Evolutionary conservation across 2,113 vertebrate genomes (phyloP), one percentile per base, ranked within the genome.

Genomic region (Phylloscopus trochilus): DNA sequence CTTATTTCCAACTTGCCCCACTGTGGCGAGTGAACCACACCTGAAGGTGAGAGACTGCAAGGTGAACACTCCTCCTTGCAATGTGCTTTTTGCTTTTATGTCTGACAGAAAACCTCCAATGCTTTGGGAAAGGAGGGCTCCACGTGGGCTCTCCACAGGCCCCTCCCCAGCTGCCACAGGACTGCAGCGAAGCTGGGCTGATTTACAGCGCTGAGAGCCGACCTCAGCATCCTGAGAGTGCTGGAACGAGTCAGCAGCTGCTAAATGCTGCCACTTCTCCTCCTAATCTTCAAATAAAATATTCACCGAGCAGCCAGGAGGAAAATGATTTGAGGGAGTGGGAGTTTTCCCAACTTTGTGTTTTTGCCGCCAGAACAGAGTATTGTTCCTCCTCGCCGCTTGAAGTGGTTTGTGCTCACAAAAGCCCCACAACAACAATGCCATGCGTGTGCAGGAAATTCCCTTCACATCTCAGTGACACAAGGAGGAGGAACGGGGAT

Each of bases 381-480:
- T 13, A 26, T 47, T 81, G 51, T n/a, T 87, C 24, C 82, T 76
- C 62, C 35, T 88, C 18, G 10, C 89, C 6, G 9, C 59, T 90
- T 67, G 51, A 81, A 83, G 87, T 26, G 93, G 76, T 74, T 97
- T 60, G 8, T 33, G 62, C 79, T 94, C 92, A 85, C 94, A 46
- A 52, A 91, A 95, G 89, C 77, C 55, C 86, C 44, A 35, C 60
- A 94, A 75, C 76, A 93, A 95, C 90, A 92, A 86, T 39, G 49
- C 43, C 0, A 0, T 83, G 68, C 4, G 1, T 28, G 72, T 0
- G 6, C 75, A 37, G 33, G 95, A 96, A 96, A 90, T 94, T 93
- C 94, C 90, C 83, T 58, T 93, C 87, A 43, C 89, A 44, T 91
- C 83, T 78, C 69, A 37, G 82, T 78, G 83, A 94, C 87, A 94